phyloP scores from a whole-genome alignment of 2,888 invertebrate genomes.

The Bombyx huttoni region DNA sequence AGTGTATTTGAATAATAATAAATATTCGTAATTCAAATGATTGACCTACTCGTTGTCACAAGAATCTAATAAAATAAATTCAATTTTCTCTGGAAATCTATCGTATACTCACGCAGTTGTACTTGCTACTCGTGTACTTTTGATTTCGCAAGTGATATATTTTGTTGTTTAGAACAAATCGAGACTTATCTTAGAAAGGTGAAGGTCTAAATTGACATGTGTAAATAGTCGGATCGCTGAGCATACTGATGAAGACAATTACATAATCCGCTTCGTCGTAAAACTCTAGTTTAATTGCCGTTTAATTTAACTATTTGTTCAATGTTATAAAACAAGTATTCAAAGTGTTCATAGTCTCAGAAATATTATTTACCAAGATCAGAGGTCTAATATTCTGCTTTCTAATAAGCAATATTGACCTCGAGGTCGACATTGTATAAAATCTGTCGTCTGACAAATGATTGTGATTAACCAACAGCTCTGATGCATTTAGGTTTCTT shows the following conservation, averaged over 20 bases:
- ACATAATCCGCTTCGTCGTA: not conserved
- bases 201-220: not conserved
- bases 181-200: not conserved
- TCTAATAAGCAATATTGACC: conserved; percentile 37
- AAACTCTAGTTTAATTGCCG: conserved; percentile 1
- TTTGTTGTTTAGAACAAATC: not conserved
- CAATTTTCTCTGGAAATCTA: no score
- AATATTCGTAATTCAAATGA: no score
- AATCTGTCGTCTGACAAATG: conserved; percentile 28
- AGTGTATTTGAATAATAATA: not conserved
- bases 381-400: no score
- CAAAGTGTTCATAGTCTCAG: no score
- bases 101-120: no score
- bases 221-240: not conserved
- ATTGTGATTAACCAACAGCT: conserved; percentile 10
- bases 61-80: no score
- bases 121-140: no score
- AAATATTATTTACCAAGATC: not conserved
- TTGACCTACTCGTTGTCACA: no score
- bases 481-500: conserved; percentile 9
- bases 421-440: conserved; percentile 32
- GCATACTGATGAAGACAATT: not conserved
- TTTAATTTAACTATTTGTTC: conserved; percentile 1
- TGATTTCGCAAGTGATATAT: not conserved
- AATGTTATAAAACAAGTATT: not conserved